Conservation (phyloP, 2,888 invertebrate genomes). For the Julus scanicus region DNA sequence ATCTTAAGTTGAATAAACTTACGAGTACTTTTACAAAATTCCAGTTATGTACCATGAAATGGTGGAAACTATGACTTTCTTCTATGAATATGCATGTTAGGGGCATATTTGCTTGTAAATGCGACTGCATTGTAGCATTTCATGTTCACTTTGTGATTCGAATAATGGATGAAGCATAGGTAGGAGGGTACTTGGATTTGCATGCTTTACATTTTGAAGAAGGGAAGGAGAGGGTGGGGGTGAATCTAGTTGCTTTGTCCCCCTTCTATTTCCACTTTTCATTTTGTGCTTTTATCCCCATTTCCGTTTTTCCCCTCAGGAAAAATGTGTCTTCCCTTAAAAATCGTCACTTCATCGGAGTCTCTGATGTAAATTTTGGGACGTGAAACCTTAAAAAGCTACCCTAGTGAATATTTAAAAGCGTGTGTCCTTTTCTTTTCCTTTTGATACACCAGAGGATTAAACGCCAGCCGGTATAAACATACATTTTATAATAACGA, state of each 20-base stretch:
- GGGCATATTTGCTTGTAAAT: not conserved
- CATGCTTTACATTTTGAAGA: not conserved
- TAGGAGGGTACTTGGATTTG: not conserved
- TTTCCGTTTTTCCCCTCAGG: not conserved
- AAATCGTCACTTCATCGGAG: not conserved
- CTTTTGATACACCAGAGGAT: conserved; percentile 16
- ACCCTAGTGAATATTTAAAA: conserved; percentile 36
- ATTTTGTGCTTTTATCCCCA: not conserved
- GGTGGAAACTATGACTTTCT: not conserved
- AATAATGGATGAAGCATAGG: conserved; percentile 34
- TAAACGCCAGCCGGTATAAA: conserved; percentile 20
- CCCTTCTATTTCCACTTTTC: not conserved
- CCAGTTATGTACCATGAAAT: not conserved
- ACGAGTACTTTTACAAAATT: not conserved
- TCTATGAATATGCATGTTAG: not conserved
- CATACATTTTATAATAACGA: not conserved
- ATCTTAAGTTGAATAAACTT: conserved; percentile 3
- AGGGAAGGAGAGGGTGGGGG: not conserved
- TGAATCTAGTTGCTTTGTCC: not conserved
- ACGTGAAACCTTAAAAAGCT: conserved; percentile 5
- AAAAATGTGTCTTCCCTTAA: not conserved
- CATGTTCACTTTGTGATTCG: conserved; percentile 5
- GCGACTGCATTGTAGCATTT: not conserved
- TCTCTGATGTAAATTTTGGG: not conserved
- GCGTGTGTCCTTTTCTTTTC: not conserved